Base-by-base conservation (phyloP, 1,140 invertebrate species). In the Euura saliciscinereae region DNA sequence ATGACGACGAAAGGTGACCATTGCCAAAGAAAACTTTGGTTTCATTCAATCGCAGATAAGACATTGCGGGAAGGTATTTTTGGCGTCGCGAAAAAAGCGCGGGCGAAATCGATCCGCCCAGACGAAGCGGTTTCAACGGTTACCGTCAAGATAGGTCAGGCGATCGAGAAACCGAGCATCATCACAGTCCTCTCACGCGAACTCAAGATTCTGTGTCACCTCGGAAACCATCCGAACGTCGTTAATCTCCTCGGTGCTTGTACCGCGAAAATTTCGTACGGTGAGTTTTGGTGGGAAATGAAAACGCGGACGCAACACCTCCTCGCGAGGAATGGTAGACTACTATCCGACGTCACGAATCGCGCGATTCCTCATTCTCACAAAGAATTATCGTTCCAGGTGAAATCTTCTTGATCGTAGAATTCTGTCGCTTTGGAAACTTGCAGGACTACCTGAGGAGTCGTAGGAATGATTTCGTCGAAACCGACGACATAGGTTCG, bases 241-340 rank as follows among this genome's bases (percentile, higher is more conserved):
- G 95, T 98, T 0, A 99, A 99, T 88, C 88, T 99, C 42, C 89
- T 98, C 2, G 97, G 97, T 67, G 97, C 97, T 43, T 96, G 95
- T 72, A 98, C 97, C 1, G 95, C 95, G 82, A 94, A 97, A 82
- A 92, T 98, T n/a, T 90, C 91, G 2, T 96, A 96, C 90, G 92
- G 97, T 97, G 89, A 89, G 90, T 85, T 71, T 68, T 66, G 65
- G 51, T 28, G 42, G n/a, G 43, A 51, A 66, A 59, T 51, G 71
- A 11, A 28, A 69, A 45, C 43, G 46, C 51, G 42, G 51, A n/a
- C 51, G 6, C n/a, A n/a, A n/a, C 59, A 43, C 59, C 43, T 6
- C 73, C n/a, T n/a, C n/a, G n/a, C n/a, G n/a, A n/a, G n/a, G n/a
- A n/a, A n/a, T n/a, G n/a, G 66, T 68, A 68, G 2, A 4, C 13